phyloP scores from a whole-genome alignment of 2,797 vertebrate species.

The Anabas testudineus region DNA sequence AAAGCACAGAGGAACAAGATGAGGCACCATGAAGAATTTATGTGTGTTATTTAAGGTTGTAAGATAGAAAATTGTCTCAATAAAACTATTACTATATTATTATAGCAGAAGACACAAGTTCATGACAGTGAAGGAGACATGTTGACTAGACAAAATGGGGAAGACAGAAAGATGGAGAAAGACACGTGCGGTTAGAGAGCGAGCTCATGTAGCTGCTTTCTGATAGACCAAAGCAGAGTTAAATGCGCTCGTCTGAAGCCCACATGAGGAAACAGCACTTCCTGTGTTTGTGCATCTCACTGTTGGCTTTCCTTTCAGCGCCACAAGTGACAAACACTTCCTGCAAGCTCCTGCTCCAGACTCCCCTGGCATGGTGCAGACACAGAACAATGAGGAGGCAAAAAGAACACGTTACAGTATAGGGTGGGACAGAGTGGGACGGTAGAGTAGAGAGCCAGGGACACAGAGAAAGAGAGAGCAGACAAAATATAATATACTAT shows the following conservation, averaged over 20 bases:
- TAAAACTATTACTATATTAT: too few relatives aligned
- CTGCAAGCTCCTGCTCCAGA: constrained; percentile 48
- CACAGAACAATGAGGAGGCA: constrained; percentile 70
- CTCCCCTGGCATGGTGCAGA: constrained; percentile 23
- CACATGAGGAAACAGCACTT: constrained; percentile 53
- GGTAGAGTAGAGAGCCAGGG: background rate
- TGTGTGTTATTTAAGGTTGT: constrained; percentile 39
- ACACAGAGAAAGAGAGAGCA: too few relatives aligned
- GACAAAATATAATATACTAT: too few relatives aligned
- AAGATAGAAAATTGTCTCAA: background rate
- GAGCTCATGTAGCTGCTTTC: constrained; percentile 30
- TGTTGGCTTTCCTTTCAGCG: constrained; percentile 43
- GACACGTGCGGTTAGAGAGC: constrained; percentile 22
- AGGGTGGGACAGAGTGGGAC: constrained; percentile 28
- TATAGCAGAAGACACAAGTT: background rate
- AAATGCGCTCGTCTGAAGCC: constrained; percentile 36
- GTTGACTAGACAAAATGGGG: background rate
- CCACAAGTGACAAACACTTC: constrained; percentile 56
- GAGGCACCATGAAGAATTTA: constrained; percentile 41
- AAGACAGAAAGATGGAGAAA: constrained; percentile 11
- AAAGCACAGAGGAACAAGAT: constrained; percentile 4
- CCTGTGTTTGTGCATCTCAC: constrained; percentile 68
- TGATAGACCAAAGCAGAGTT: constrained; percentile 35
- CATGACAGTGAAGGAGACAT: background rate
- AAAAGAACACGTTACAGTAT: constrained; percentile 31